phyloP scores from a whole-genome alignment of 2,888 invertebrate species.

The Synanthedon vespiformis region DNA sequence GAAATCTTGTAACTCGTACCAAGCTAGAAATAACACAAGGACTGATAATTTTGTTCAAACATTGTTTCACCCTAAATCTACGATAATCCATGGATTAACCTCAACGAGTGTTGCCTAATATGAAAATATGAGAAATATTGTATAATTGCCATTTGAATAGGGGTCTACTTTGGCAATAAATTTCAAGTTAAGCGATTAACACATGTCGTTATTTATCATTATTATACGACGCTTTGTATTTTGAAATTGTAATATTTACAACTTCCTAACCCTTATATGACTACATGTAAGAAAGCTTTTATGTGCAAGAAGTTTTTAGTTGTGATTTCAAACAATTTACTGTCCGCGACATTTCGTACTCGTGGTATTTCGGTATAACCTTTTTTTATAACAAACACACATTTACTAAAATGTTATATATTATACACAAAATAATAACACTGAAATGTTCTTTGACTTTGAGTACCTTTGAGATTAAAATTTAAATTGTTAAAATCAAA shows the following conservation, averaged over 20 bases:
- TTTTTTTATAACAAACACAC: too few species aligned
- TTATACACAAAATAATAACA: too few species aligned
- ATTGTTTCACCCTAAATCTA: slow-evolving; percentile 32
- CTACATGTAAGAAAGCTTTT: too few species aligned
- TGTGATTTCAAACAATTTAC: too few species aligned
- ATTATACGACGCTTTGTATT: neutral
- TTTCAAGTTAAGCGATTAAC: slow-evolving; percentile 8
- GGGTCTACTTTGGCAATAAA: slow-evolving; percentile 22
- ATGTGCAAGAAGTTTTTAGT: too few species aligned
- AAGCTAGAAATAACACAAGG: neutral
- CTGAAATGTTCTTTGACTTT: too few species aligned
- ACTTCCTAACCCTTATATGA: too few species aligned
- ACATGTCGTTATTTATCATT: neutral
- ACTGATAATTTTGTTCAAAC: neutral
- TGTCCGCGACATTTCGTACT: too few species aligned
- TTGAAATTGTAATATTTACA: neutral
- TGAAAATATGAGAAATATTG: slow-evolving; percentile 54
- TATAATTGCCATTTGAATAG: slow-evolving; percentile 44
- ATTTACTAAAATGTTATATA: too few species aligned
- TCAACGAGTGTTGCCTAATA: slow-evolving; percentile 40
- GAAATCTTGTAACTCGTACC: neutral
- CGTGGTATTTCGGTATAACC: too few species aligned
- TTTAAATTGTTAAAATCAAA: too few species aligned
- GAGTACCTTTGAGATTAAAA: too few species aligned
- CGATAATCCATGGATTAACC: slow-evolving; percentile 54